Evolutionary conservation across 2,888 invertebrate genomes (phyloP), one percentile per base, ranked within the genome.

Genomic region (Agapetus fuscipes): DNA sequence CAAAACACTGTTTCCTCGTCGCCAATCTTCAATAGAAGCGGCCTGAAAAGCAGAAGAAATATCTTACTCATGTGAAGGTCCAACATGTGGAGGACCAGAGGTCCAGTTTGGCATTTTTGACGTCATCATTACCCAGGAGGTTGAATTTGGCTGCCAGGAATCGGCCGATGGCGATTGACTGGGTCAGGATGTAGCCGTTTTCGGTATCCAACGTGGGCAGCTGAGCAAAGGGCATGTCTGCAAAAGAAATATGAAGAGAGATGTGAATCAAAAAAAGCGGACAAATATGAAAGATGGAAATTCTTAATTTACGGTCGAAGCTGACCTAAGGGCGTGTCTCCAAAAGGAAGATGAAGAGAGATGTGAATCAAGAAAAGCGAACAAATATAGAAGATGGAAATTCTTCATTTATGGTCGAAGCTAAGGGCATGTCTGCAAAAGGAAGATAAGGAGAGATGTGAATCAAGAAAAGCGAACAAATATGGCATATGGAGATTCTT

Each of bases 221-320:
- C 24, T 43, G 43, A 10, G 39, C 46, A 31, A 43, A 47, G 3
- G 46, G 46, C 26, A 37, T 38, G 14, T 41, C 46, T 47, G 37
- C 9, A 34, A 38, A 29, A 9, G 27, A 20, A 13, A 16, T 12
- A 40, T 15, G 15, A 11, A 25, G n/a, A n/a, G n/a, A n/a, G n/a
- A n/a, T n/a, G n/a, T n/a, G n/a, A n/a, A 9, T 20, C 20, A 20
- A 20, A 20, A 20, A 20, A 20, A 20, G n/a, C n/a, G n/a, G n/a
- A n/a, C n/a, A n/a, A n/a, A n/a, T n/a, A n/a, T n/a, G n/a, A n/a
- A n/a, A n/a, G n/a, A n/a, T n/a, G n/a, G n/a, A n/a, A n/a, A n/a
- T n/a, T n/a, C n/a, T n/a, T n/a, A n/a, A n/a, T n/a, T n/a, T n/a
- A 34, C 10, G 39, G 33, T 9, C 43, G 46, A 10, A 44, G 15